Base-by-base conservation (phyloP, 2,888 invertebrate genomes). In the Scaptomyza cyrtandrae region DNA sequence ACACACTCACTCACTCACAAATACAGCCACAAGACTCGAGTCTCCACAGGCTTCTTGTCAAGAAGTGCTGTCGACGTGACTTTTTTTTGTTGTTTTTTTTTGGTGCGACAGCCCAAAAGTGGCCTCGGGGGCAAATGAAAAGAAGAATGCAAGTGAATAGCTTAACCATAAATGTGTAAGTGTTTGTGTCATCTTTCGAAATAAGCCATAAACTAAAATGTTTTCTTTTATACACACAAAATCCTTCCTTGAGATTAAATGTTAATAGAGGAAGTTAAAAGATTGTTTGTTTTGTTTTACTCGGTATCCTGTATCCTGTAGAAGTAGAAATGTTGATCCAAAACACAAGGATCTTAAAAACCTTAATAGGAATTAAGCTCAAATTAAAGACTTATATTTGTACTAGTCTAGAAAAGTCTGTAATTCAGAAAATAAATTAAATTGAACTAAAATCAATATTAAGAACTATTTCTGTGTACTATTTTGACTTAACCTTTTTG, bases 11-110 rank as follows among this genome's bases (percentile, higher is more conserved):
- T 35, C 53, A 54, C 14, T 24, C 57, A 50, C 53, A 60, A 39
- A 39, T 35, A 57, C 45, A 19, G 24, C 19, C 19, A 49, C 14
- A 55, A 24, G 45, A 55, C 52, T 31, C 33, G 16, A 61, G 37
- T 56, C 44, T 52, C 49, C 60, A 45, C 19, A 55, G 78, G 69
- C 63, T 7, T 16, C 45, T 54, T 27, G 44, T 61, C 61, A 69
- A 62, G 74, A 49, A 53, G 27, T 50, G 11, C 24, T 46, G 48
- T 59, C 52, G 45, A 46, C 58, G 52, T 54, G n/a, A 41, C 13
- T 35, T 11, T 39, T 64, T 54, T 64, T 61, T 37, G 6, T 35
- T 11, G 33, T 64, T 54, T 64, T 61, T 37, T 64, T 59, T 37
- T 41, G 44, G 19, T 45, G 45, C 46, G 27, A 33, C 16, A 19